Evolutionary conservation across 2,888 invertebrate species (phyloP), one percentile per base, ranked within the genome.

Genomic region (Strigamia maritima): DNA sequence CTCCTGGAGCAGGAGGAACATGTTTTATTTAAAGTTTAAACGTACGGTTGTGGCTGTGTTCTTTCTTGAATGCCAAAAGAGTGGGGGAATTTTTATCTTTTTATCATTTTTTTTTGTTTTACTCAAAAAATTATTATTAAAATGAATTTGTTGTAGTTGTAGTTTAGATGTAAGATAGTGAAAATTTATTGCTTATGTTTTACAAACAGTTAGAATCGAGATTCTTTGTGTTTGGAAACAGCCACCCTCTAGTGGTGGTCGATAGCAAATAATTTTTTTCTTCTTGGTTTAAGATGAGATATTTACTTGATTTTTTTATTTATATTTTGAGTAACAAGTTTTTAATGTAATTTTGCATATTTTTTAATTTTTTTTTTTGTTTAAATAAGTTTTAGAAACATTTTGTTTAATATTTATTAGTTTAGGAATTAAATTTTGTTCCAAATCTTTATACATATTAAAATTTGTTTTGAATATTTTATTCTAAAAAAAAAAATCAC

Each of bases 221-320:
- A 19, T 8, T 54, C 54, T 16, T 19, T 54, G 54, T 19, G 19
- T 19, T 54, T 54, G 54, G 54, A 3, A 54, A n/a, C 54, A 54
- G 54, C 54, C 54, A 54, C 54, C 54, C 54, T 54, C 54, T 54
- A 54, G 54, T 54, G 54, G 54, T 54, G 54, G 54, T 54, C 54
- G 54, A 54, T 54, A 54, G 54, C 2, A 54, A 54, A 54, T 19
- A 54, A 54, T 19, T 54, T 54, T n/a, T 54, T 54, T 19, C 19
- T 19, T 19, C 19, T 54, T 19, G 2, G 4, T 54, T 19, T 19
- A 54, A 54, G 19, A 2, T 54, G 54, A 54, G n/a, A 54, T 3
- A 7, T 54, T 19, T 19, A 54, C 19, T 1, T 44, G 44, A 44
- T 1, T 8, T 38, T 38, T 38, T 8, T 49, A n/a, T 49, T n/a